Base-by-base conservation (phyloP, 2,888 invertebrate genomes). In the Erpobdella octoculata region DNA sequence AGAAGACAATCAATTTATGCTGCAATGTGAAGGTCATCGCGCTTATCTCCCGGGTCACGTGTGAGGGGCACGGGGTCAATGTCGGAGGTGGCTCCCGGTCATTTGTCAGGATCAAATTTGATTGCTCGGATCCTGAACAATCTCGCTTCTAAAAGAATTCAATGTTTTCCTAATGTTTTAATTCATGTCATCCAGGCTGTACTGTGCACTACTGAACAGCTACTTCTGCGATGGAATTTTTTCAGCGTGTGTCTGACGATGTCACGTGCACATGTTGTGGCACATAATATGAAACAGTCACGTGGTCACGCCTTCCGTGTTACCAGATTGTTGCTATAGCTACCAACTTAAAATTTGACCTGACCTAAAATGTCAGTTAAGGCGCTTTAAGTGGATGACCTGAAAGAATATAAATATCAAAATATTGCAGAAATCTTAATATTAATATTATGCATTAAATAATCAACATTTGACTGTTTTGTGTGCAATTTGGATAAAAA, bases 1-100 rank as follows among this genome's bases (percentile, higher is more conserved):
- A n/a, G n/a, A n/a, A n/a, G 53, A 53, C 53, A 53, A 53, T 53
- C 53, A 53, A 53, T 53, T 53, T 53, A 53, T 53, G 53, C 53
- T 21, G 21, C 53, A 21, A 53, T 62, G 35, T 35, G 28, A n/a
- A 35, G 62, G 62, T 62, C 62, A 62, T 62, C n/a, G 35, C 33
- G 35, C 62, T 62, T 35, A 62, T 62, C 62, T 62, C 62, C 28
- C 62, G 62, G 62, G 62, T 62, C 62, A 62, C 62, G 62, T 62
- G 62, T 62, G 33, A 33, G 31, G 62, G 62, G 28, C 62, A 31
- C n/a, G 15, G 33, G 62, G 62, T 62, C 31, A 62, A 62, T 62
- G 31, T 31, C 35, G 35, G 62, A 62, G 62, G 62, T 62, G 31
- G 62, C 35, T 12, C 62, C n/a, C 33, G n/a, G 62, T 62, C 62